A percentile compares a stretch with the other conserved stretches of the same genome.
Evolutionary conservation across 2,888 invertebrate species (phyloP).

Genomic region (Drosophila neonasuta): DNA sequence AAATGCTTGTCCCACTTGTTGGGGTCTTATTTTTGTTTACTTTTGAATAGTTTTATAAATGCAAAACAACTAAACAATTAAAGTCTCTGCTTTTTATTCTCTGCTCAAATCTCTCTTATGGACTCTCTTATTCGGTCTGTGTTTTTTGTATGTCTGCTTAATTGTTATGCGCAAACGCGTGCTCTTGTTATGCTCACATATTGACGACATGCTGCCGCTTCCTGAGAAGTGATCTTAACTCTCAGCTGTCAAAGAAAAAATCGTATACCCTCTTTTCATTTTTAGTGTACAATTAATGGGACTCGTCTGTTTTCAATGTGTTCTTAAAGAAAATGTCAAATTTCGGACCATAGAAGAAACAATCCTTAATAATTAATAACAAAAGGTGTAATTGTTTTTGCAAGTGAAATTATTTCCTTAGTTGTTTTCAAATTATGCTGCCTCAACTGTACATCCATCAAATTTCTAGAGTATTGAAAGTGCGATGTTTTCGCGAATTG

Average conservation of each 20-base stretch:
- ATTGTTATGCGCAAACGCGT: constrained; percentile 6
- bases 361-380: no score
- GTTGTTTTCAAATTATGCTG: no score
- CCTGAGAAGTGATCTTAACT: background rate
- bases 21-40: background rate
- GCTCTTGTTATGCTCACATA: constrained; percentile 9
- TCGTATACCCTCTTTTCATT: constrained; percentile 2
- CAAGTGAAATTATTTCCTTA: no score
- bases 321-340: no score
- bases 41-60: background rate
- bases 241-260: background rate
- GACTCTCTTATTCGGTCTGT: background rate
- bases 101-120: background rate
- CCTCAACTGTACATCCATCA: no score
- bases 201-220: background rate
- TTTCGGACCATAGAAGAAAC: no score
- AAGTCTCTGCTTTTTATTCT: background rate
- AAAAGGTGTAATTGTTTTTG: no score
- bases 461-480: constrained; percentile 1
- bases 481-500: background rate
- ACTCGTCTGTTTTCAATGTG: background rate
- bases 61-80: no score
- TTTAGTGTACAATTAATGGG: background rate
- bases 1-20: background rate
- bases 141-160: no score